Evolutionary conservation across 2,888 invertebrate genomes (phyloP).

Genomic region (Lasiommata megera): DNA sequence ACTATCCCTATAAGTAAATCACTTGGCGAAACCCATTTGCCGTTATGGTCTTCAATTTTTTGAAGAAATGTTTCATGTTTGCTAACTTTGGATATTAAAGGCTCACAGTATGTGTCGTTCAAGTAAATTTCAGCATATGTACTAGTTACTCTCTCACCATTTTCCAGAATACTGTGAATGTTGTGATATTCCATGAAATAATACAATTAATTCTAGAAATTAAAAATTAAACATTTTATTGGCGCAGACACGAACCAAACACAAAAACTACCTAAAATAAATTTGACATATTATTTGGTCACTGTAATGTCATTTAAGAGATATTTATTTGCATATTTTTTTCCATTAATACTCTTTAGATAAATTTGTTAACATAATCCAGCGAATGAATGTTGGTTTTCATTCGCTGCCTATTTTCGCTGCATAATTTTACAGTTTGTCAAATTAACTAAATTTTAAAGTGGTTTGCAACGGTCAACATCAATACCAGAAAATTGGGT

Average conservation of each 20-base stretch:
- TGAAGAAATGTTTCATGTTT: constrained; percentile 13
- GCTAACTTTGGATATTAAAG: constrained; percentile 19
- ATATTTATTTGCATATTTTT: neutral
- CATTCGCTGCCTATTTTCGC: no score
- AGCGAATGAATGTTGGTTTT: no score
- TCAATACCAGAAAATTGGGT: no score
- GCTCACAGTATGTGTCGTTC: constrained; percentile 45
- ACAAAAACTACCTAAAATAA: neutral
- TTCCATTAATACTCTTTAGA: no score
- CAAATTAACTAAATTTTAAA: no score
- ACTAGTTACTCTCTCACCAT: constrained; percentile 55
- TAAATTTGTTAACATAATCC: no score
- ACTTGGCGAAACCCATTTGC: constrained; percentile 68
- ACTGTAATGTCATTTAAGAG: neutral
- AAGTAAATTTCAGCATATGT: constrained; percentile 64
- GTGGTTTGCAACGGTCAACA: no score
- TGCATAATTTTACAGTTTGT: no score
- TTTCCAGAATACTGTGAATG: constrained; percentile 40
- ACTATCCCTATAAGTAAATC: constrained; percentile 61
- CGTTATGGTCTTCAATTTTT: constrained; percentile 20
- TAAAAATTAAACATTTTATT: neutral
- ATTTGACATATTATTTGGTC: neutral
- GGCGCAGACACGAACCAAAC: neutral
- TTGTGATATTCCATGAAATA: constrained; percentile 31
- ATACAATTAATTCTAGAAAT: neutral